phyloP scores from a whole-genome alignment of 2,888 invertebrate genomes.

The Archaeoteleia sp. region DNA sequence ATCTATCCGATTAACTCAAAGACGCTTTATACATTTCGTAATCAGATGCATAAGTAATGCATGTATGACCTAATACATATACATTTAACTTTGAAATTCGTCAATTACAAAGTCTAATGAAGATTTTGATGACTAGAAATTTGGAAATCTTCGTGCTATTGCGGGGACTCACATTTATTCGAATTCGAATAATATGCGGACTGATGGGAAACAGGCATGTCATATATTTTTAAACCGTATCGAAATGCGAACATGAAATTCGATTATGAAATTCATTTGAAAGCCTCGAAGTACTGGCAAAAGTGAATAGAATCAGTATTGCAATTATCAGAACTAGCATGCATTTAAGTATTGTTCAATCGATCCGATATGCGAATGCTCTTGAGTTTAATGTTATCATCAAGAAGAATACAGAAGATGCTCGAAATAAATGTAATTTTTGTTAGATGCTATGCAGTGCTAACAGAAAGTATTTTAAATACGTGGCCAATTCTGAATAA shows the following conservation, averaged over 20 bases:
- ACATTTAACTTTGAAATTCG: not conserved
- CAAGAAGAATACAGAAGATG: not conserved
- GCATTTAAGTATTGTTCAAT: conserved; percentile 13
- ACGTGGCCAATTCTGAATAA: conserved; percentile 29
- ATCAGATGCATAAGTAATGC: too few relatives aligned
- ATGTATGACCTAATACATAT: too few relatives aligned
- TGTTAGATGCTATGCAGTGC: conserved; percentile 1
- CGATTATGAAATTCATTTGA: not conserved
- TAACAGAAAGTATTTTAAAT: conserved; percentile 21
- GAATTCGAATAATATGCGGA: conserved; percentile 29
- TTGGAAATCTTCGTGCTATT: conserved; percentile 32
- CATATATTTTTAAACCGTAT: conserved; percentile 16
- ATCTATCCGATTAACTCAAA: too few relatives aligned
- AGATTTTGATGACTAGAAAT: not conserved
- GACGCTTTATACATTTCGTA: too few relatives aligned
- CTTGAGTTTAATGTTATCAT: not conserved
- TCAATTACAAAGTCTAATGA: conserved; percentile 1
- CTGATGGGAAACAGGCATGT: conserved; percentile 30
- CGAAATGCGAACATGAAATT: conserved; percentile 3
- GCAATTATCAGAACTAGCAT: conserved; percentile 18
- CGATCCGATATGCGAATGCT: not conserved
- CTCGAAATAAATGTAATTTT: not conserved
- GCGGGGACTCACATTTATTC: conserved; percentile 24
- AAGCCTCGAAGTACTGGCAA: not conserved
- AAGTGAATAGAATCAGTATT: conserved; percentile 9